Evolutionary conservation across 2,888 invertebrate species (phyloP).

Genomic region (Empis stercorea): DNA sequence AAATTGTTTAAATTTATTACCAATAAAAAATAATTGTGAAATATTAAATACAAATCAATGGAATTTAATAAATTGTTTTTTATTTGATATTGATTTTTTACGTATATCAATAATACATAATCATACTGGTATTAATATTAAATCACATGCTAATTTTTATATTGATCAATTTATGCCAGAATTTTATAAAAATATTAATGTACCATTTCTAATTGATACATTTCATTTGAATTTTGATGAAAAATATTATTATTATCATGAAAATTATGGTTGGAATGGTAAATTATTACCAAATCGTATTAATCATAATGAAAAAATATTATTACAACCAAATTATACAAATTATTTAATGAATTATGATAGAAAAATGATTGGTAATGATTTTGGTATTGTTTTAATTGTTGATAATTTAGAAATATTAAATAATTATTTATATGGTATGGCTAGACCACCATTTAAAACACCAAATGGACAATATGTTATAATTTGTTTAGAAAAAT

Average conservation of each 20-base stretch:
- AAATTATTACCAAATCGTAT: constrained; percentile 3
- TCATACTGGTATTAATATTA: background rate
- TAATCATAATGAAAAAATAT: background rate
- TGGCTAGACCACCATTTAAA: constrained; percentile 10
- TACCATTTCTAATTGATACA: background rate
- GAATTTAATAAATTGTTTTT: constrained; percentile 1
- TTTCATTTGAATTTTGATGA: constrained; percentile 6
- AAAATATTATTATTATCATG: constrained; percentile 2
- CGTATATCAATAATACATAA: background rate
- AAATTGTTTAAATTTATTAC: background rate
- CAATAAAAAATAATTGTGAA: background rate
- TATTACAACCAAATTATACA: background rate
- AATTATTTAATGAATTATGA: background rate
- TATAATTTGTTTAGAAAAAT: constrained; percentile 3
- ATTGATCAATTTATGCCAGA: background rate
- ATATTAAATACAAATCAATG: constrained; percentile 1
- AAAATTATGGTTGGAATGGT: constrained; percentile 9
- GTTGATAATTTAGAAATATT: constrained; percentile 5
- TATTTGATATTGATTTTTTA: background rate
- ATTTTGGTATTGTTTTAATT: constrained; percentile 7
- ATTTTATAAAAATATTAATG: background rate
- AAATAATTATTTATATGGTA: constrained; percentile 9
- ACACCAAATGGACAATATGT: constrained; percentile 7
- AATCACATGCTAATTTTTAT: background rate
- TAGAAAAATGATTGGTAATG: constrained; percentile 3